phyloP scores from a whole-genome alignment of 2,888 invertebrate genomes.

The Cremastinae sp. region DNA sequence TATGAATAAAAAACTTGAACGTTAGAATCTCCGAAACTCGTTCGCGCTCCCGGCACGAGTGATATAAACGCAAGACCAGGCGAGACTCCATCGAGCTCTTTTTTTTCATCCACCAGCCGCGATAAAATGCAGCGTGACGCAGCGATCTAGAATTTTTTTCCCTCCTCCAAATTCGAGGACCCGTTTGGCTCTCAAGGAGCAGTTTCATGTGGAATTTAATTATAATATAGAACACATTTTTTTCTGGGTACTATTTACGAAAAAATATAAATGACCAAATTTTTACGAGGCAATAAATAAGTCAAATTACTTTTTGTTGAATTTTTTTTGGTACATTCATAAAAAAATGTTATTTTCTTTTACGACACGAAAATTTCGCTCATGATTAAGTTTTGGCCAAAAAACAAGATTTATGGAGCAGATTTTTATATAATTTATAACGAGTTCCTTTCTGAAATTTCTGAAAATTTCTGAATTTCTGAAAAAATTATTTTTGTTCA shows the following conservation, averaged over 20 bases:
- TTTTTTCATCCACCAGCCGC: slow-evolving; percentile 21
- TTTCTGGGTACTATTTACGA: background rate
- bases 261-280: background rate
- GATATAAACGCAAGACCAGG: slow-evolving; percentile 51
- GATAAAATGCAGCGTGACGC: slow-evolving; percentile 65
- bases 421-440: no score
- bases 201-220: slow-evolving; percentile 45
- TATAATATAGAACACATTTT: slow-evolving; percentile 50
- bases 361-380: no score
- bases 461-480: no score
- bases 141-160: slow-evolving; percentile 65
- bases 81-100: slow-evolving; percentile 47
- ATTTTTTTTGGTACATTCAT: no score
- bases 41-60: background rate
- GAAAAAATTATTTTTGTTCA: no score
- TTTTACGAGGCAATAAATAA: no score
- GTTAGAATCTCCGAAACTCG: slow-evolving; percentile 9
- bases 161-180: slow-evolving; percentile 71
- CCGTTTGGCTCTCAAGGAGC: slow-evolving; percentile 71
- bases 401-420: no score
- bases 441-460: no score
- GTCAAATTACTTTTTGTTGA: no score
- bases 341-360: no score
- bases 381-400: no score
- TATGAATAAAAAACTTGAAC: slow-evolving; percentile 9